Evolutionary conservation across 2,113 vertebrate genomes (phyloP).

Genomic region (Bos indicus): DNA sequence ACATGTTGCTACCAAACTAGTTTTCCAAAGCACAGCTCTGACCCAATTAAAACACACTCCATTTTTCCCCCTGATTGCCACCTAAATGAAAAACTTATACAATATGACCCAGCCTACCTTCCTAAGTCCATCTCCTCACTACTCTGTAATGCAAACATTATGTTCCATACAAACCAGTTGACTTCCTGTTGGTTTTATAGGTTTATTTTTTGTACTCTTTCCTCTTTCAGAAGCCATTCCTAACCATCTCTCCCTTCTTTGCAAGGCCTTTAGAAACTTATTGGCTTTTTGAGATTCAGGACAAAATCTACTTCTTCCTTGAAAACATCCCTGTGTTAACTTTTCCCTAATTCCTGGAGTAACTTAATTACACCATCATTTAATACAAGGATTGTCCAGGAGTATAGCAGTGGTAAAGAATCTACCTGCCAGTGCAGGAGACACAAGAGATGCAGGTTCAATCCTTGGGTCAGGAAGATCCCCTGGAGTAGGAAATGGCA

Average conservation of each 20-base stretch:
- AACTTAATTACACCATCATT: background rate
- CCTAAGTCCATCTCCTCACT: background rate
- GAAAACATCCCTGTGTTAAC: background rate
- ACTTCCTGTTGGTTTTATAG: background rate
- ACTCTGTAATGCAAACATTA: background rate
- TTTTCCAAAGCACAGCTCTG: slow-evolving; percentile 23
- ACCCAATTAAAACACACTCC: background rate
- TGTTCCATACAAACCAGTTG: background rate
- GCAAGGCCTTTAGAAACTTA: background rate
- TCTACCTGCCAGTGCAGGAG: background rate
- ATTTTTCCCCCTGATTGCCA: background rate
- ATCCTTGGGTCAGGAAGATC: background rate
- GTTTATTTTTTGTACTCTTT: background rate
- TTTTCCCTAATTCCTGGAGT: background rate
- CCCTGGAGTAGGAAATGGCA: background rate
- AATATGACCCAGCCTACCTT: background rate
- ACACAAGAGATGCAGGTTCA: background rate
- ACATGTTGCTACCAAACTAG: slow-evolving; percentile 17
- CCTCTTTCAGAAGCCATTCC: background rate
- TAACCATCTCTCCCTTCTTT: background rate
- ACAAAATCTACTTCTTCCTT: background rate
- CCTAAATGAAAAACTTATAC: slow-evolving; percentile 3
- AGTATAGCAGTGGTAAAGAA: background rate
- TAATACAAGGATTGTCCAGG: background rate
- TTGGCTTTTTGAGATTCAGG: background rate